These are phyloP conservation scores for Eudasyphora cyanicolor DNA, from an alignment of 2,888 invertebrate genomes.

Conservation along the genomic window DNA sequence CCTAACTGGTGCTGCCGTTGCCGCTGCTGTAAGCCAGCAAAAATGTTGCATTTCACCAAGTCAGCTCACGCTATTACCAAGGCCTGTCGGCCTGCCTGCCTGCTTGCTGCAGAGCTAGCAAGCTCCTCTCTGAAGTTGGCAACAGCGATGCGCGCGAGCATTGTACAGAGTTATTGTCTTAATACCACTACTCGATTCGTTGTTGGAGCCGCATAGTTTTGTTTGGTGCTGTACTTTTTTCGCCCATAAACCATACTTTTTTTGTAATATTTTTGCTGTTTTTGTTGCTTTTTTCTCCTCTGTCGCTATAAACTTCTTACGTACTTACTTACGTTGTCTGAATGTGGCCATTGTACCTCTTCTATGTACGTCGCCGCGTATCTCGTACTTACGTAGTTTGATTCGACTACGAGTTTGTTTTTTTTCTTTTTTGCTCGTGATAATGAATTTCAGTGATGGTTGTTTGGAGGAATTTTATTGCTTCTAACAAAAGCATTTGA, in stretches of 20 bases:
- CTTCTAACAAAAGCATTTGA: slow-evolving; percentile 62
- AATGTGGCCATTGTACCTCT: not conserved
- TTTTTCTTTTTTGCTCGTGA: slow-evolving; percentile 34
- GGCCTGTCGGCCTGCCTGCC: slow-evolving; percentile 6
- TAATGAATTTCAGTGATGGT: slow-evolving; percentile 60
- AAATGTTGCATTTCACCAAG: slow-evolving; percentile 31
- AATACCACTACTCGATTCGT: not conserved
- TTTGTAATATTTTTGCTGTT: slow-evolving; percentile 43
- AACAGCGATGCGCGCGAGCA: slow-evolving; percentile 49
- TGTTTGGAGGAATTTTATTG: slow-evolving; percentile 60
- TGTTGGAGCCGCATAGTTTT: slow-evolving; percentile 58
- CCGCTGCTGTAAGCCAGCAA: slow-evolving; percentile 29
- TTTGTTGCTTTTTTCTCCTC: not conserved
- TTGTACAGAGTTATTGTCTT: slow-evolving; percentile 48
- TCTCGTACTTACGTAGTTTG: slow-evolving; percentile 40
- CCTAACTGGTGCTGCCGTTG: slow-evolving; percentile 8
- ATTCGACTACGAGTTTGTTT: slow-evolving; percentile 19
- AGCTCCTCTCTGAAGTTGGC: slow-evolving; percentile 16
- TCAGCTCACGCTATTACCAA: slow-evolving; percentile 14
- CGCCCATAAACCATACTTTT: slow-evolving; percentile 55
- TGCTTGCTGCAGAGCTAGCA: slow-evolving; percentile 23
- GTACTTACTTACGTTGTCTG: not conserved
- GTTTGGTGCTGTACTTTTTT: slow-evolving; percentile 66
- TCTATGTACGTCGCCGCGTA: slow-evolving; percentile 16
- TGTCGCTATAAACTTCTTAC: not conserved